Conservation (phyloP, 2,113 vertebrate genomes). For the Baryphthengus martii region DNA sequence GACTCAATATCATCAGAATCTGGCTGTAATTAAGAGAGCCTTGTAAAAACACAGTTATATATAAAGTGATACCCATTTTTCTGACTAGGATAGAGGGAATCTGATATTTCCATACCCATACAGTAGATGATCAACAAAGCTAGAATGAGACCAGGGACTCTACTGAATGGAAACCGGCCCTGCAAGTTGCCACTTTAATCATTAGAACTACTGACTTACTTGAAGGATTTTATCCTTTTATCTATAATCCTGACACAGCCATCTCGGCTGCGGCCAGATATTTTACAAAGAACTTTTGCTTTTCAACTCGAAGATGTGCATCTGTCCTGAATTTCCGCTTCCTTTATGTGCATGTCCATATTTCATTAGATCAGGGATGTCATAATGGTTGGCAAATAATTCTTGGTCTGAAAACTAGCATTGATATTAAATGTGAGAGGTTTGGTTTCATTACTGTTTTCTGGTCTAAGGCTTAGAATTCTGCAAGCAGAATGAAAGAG, state of each 20-base stretch:
- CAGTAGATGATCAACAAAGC: not conserved
- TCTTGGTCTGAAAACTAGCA: not conserved
- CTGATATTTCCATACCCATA: not conserved
- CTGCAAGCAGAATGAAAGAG: slow-evolving; percentile 31
- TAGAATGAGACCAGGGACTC: not conserved
- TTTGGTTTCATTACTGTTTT: slow-evolving; percentile 18
- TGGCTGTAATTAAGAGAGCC: not conserved
- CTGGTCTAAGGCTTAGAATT: not conserved
- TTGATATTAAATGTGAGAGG: slow-evolving; percentile 8
- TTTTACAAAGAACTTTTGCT: not conserved
- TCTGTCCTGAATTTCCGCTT: not conserved
- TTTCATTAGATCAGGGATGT: slow-evolving; percentile 3
- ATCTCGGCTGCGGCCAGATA: not conserved
- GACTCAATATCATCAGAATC: not conserved
- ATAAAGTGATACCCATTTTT: not conserved
- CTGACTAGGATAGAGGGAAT: not conserved
- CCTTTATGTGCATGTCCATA: not conserved
- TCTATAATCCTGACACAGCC: not conserved
- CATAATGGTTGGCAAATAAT: slow-evolving; percentile 27
- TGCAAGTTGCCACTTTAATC: not conserved
- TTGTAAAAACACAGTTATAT: not conserved
- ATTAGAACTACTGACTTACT: not conserved
- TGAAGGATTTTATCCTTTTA: not conserved
- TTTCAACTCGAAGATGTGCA: not conserved
- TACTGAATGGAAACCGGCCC: not conserved